These are phyloP conservation scores for Trissoscelio sp. DNA, from an alignment of 2,888 invertebrate species.

Conservation along the genomic window DNA sequence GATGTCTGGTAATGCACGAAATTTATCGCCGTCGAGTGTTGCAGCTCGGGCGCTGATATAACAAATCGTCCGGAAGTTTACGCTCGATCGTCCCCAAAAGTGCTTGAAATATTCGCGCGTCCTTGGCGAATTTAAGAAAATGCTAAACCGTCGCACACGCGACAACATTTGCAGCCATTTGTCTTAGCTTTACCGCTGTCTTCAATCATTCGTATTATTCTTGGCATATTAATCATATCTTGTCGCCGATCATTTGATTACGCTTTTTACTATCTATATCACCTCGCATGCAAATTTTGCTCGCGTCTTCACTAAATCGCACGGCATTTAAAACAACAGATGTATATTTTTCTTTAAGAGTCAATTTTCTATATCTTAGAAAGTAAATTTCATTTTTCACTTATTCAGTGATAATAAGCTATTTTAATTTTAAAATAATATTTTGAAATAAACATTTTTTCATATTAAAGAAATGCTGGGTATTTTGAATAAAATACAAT, in stretches of 20 bases:
- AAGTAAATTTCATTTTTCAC: too few species aligned
- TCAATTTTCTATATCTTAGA: too few species aligned
- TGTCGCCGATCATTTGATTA: conserved; percentile 16
- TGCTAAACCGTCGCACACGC: conserved; percentile 39
- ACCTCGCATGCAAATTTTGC: not conserved
- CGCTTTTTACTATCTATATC: conserved; percentile 26
- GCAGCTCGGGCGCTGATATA: conserved; percentile 71
- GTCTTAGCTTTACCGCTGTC: conserved; percentile 30
- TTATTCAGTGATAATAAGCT: too few species aligned
- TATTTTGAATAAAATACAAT: too few species aligned
- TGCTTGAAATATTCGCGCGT: conserved; percentile 65
- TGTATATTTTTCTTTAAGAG: too few species aligned
- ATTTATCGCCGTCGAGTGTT: conserved; percentile 66
- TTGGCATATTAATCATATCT: conserved; percentile 54
- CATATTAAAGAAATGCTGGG: too few species aligned
- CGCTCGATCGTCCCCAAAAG: conserved; percentile 72
- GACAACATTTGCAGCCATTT: conserved; percentile 48
- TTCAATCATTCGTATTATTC: conserved; percentile 53
- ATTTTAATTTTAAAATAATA: too few species aligned
- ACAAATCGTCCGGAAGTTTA: conserved; percentile 81
- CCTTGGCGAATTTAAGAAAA: conserved; percentile 55
- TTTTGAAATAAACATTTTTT: too few species aligned
- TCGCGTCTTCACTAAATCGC: too few species aligned
- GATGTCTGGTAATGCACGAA: conserved; percentile 63
- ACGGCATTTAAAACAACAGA: too few species aligned